Evolutionary conservation across 2,113 vertebrate species (phyloP), one percentile per base, ranked within the genome.

Genomic region (Camelus bactrianus): DNA sequence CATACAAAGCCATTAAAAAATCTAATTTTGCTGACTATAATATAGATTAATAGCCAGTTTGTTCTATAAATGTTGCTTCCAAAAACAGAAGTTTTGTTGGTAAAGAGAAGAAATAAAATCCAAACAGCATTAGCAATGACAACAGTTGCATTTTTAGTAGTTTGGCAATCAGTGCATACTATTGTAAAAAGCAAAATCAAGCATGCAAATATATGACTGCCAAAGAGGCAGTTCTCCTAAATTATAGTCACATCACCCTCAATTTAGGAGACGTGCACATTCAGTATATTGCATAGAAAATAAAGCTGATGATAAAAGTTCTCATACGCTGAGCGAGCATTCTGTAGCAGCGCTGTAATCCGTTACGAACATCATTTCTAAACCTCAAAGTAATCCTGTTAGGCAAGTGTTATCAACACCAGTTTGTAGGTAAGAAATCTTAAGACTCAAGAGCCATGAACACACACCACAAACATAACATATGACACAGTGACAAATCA

Each of bases 31-130:
- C 89, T 65, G n/a, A 91, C 81, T 65, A 73, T 83, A 96, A 94
- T 89, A 96, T 9, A 95, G 81, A 97, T 91, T 93, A 96, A 87
- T 84, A 83, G 58, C 58, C 80, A 89, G 76, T 82, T 96, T 30
- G 19, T 91, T 70, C 97, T 89, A 86, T 89, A 97, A 97, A 96
- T 93, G 93, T 62, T 12, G 1, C 67, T 88, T 86, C 84, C 58
- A 86, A 84, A 98, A 97, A 91, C 85, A 95, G 94, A 92, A 93
- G 73, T 80, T 93, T 96, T 92, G 64, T 70, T 89, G 76, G 89
- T 22, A 93, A 94, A 95, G 52, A 32, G 62, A 94, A 87, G 46
- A 95, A 86, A 91, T 38, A 35, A 97, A 94, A 96, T 93, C 84
- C 69, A 84, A 85, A 82, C 26, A 70, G 58, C 32, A 46, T 69